Percentiles rank a stretch among this genome's conserved stretches.
phyloP scores from a whole-genome alignment of 2,797 vertebrate species.

The Etheostoma perlongum region DNA sequence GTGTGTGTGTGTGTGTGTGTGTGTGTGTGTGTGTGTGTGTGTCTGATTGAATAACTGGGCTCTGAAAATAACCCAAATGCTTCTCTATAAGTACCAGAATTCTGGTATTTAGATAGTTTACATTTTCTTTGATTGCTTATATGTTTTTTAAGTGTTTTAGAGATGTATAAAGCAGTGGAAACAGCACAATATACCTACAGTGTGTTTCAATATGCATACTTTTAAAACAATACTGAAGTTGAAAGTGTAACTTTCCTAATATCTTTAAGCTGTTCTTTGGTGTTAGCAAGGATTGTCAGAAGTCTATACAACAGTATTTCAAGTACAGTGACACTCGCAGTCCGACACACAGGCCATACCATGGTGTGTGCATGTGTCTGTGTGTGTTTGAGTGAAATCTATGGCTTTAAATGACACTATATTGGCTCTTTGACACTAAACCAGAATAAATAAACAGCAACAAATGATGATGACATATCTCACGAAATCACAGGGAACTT shows the following conservation, averaged over 20 bases:
- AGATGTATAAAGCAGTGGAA: slow-evolving; percentile 36
- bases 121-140: background rate
- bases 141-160: slow-evolving; percentile 30
- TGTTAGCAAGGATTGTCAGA: slow-evolving; percentile 54
- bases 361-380: slow-evolving; percentile 28
- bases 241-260: slow-evolving; percentile 20
- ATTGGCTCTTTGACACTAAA: slow-evolving; percentile 57
- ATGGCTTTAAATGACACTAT: slow-evolving; percentile 71
- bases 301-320: slow-evolving; percentile 58
- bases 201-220: slow-evolving; percentile 12
- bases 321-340: slow-evolving; percentile 65
- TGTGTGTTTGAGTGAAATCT: slow-evolving; percentile 50
- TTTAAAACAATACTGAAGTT: slow-evolving; percentile 42
- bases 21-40: slow-evolving; percentile 8
- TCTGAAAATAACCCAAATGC: slow-evolving; percentile 32
- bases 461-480: slow-evolving; percentile 52
- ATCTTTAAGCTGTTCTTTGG: slow-evolving; percentile 72
- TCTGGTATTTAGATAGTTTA: slow-evolving; percentile 4
- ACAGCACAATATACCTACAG: slow-evolving; percentile 32
- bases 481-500: slow-evolving; percentile 25
- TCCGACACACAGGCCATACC: slow-evolving; percentile 20
- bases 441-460: slow-evolving; percentile 72
- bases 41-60: slow-evolving; percentile 1
- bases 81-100: slow-evolving; percentile 19
- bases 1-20: slow-evolving; percentile 35